Conservation (phyloP, 2,888 invertebrate genomes). For the Pediacus dermestoides region DNA sequence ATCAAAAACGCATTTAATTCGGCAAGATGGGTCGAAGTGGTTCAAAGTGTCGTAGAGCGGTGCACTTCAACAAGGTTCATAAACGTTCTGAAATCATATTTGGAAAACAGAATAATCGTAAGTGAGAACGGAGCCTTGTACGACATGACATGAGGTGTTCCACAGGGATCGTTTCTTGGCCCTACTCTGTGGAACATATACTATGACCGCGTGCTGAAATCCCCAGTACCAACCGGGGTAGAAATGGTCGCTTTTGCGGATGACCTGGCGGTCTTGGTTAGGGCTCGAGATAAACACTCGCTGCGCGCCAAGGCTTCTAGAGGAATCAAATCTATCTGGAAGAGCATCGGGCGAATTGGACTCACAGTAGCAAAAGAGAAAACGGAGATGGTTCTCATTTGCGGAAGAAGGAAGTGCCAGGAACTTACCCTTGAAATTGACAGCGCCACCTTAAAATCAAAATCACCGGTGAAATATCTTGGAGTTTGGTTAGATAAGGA, state of each 20-base stretch:
- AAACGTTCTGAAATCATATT: background rate
- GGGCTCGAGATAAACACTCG: too few relatives aligned
- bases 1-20: background rate
- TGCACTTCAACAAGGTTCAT: background rate
- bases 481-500: too few relatives aligned
- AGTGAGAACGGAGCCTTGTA: background rate
- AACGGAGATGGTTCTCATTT: too few relatives aligned
- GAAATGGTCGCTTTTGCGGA: background rate
- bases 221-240: background rate
- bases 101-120: background rate
- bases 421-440: too few relatives aligned
- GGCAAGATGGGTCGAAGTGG: background rate
- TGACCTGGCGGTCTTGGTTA: too few relatives aligned
- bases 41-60: background rate
- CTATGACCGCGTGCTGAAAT: background rate
- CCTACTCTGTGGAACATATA: background rate
- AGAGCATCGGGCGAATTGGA: too few relatives aligned
- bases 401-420: too few relatives aligned
- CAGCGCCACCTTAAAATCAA: too few relatives aligned
- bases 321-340: too few relatives aligned
- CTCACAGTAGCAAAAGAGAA: too few relatives aligned
- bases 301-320: too few relatives aligned
- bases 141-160: background rate
- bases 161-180: background rate
- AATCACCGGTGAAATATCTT: too few relatives aligned